These are phyloP conservation scores for Orchesella flavescens DNA, from an alignment of 2,888 invertebrate genomes.

Conservation along the genomic window DNA sequence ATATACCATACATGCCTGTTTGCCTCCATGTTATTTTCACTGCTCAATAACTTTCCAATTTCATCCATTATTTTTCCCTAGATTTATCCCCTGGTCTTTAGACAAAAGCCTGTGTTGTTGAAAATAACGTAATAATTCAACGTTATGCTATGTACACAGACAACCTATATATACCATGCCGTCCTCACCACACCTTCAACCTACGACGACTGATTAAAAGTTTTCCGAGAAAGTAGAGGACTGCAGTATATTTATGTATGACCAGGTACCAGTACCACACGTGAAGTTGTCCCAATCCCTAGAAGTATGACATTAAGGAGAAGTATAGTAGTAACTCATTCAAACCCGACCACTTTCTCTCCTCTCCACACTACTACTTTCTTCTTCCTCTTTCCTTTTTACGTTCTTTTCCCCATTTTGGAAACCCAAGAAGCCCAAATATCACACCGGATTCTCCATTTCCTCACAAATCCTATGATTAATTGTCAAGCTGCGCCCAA, in stretches of 20 bases:
- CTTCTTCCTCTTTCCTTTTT: slow-evolving; percentile 28
- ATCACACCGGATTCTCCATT: slow-evolving; percentile 60
- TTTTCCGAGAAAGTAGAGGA: neutral
- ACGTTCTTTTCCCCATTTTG: slow-evolving; percentile 2
- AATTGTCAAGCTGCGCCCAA: slow-evolving; percentile 66
- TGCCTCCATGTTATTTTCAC: neutral
- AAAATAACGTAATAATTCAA: slow-evolving; percentile 33
- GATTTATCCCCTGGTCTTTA: slow-evolving; percentile 34
- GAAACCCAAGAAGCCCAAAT: slow-evolving; percentile 57
- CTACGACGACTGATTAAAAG: neutral
- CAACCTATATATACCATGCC: too few species aligned
- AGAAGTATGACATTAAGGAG: slow-evolving; percentile 41
- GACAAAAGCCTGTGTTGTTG: slow-evolving; percentile 36
- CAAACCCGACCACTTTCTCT: slow-evolving; percentile 43
- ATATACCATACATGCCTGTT: neutral
- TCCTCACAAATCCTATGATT: slow-evolving; percentile 65
- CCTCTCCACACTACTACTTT: slow-evolving; percentile 29
- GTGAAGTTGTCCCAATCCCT: slow-evolving; percentile 44
- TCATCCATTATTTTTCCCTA: slow-evolving; percentile 40
- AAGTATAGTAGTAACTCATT: slow-evolving; percentile 53
- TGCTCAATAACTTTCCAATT: slow-evolving; percentile 56
- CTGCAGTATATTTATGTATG: neutral
- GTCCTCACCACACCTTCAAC: too few species aligned
- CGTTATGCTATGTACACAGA: too few species aligned
- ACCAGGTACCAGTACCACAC: slow-evolving; percentile 27